phyloP scores from a whole-genome alignment of 2,888 invertebrate species.

The Baccha elongata region DNA sequence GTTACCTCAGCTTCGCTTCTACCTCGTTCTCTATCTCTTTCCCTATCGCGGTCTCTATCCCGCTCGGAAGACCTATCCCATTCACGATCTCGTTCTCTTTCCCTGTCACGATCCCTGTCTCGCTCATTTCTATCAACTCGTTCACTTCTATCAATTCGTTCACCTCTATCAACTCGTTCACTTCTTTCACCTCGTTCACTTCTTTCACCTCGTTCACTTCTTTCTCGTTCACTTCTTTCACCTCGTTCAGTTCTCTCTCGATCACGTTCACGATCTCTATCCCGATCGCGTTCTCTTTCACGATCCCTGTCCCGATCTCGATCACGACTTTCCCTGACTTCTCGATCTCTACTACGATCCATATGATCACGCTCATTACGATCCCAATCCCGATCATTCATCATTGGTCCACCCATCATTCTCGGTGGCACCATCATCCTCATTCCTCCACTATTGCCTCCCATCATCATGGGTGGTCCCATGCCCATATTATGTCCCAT shows the following conservation, averaged over 20 bases:
- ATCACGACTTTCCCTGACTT: slow-evolving; percentile 75
- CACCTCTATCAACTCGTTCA: slow-evolving; percentile 74
- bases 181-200: slow-evolving; percentile 77
- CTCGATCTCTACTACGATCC: slow-evolving; percentile 74
- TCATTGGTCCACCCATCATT: slow-evolving; percentile 74
- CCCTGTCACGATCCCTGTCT: slow-evolving; percentile 74
- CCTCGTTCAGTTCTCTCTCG: slow-evolving; percentile 79
- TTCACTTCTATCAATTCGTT: slow-evolving; percentile 77
- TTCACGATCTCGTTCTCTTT: slow-evolving; percentile 61
- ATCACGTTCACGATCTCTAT: slow-evolving; percentile 79
- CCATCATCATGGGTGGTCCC: slow-evolving; percentile 77
- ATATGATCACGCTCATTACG: slow-evolving; percentile 80
- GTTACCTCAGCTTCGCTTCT: slow-evolving; percentile 81
- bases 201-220: slow-evolving; percentile 78
- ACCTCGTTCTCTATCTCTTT: slow-evolving; percentile 77
- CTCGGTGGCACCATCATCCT: slow-evolving; percentile 61
- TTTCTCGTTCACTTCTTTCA: slow-evolving; percentile 74
- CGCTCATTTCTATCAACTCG: slow-evolving; percentile 78
- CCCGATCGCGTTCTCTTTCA: slow-evolving; percentile 79
- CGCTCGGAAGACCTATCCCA: slow-evolving; percentile 47
- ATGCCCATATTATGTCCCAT: slow-evolving; percentile 78
- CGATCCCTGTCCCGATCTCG: slow-evolving; percentile 77
- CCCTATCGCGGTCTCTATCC: slow-evolving; percentile 79
- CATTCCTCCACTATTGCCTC: slow-evolving; percentile 73
- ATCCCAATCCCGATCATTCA: slow-evolving; percentile 79